Evolutionary conservation across 2,888 invertebrate species (phyloP).

Genomic region (Coenonympha glycerion): DNA sequence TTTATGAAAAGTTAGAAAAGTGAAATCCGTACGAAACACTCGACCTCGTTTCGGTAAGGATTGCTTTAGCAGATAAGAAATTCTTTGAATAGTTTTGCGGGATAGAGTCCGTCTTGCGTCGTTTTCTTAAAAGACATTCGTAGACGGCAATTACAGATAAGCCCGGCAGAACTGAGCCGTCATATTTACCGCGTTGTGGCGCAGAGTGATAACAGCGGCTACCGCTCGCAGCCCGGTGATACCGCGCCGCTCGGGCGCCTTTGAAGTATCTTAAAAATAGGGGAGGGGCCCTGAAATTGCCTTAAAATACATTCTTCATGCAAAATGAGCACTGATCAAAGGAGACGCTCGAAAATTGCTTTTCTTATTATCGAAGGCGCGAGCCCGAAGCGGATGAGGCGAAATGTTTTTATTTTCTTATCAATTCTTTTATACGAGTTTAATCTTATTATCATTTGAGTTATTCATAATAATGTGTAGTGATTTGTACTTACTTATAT

Average conservation of each 20-base stretch:
- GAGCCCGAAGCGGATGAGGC: conserved; percentile 11
- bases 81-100: conserved; percentile 61
- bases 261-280: conserved; percentile 32
- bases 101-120: conserved; percentile 63
- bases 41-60: conserved; percentile 61
- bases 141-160: conserved; percentile 75
- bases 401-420: conserved; percentile 13
- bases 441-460: too few relatives aligned
- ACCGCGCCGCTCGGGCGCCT: conserved; percentile 27
- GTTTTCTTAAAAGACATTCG: conserved; percentile 73
- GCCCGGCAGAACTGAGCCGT: conserved; percentile 61
- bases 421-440: too few relatives aligned
- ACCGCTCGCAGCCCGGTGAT: conserved; percentile 25
- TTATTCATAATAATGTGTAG: too few relatives aligned
- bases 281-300: conserved; percentile 29
- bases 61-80: conserved; percentile 48
- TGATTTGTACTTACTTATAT: too few relatives aligned
- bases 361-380: conserved; percentile 22
- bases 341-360: conserved; percentile 25
- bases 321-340: conserved; percentile 31
- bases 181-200: conserved; percentile 67
- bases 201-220: conserved; percentile 42
- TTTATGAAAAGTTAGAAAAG: conserved; percentile 1
- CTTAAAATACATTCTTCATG: conserved; percentile 29
- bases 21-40: conserved; percentile 34